These are phyloP conservation scores for Nematostella vectensis DNA, from an alignment of 92 coral and sea anemone genomes.

Conservation along the genomic window DNA sequence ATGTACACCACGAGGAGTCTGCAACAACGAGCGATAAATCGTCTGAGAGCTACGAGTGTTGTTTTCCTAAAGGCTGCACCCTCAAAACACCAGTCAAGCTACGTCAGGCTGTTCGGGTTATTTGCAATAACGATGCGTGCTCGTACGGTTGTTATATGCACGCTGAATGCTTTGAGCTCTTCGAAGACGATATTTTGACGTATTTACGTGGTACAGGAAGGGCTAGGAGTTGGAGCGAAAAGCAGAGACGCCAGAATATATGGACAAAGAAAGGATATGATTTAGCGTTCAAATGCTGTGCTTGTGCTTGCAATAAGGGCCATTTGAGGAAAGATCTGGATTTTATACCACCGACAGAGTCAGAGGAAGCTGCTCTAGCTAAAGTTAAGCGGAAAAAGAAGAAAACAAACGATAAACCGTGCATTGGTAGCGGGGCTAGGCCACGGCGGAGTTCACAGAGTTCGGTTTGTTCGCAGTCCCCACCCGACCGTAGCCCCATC, in stretches of 20 bases:
- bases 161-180: constrained; percentile 86
- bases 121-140: constrained; percentile 93
- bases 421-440: constrained; percentile 46
- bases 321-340: constrained; percentile 93
- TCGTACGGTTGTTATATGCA: constrained; percentile 87
- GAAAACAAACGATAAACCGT: constrained; percentile 77
- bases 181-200: constrained; percentile 86
- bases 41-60: constrained; percentile 71
- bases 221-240: constrained; percentile 98
- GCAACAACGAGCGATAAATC: constrained; percentile 15
- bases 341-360: constrained; percentile 56
- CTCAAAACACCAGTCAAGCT: constrained; percentile 60
- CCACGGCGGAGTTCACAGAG: constrained; percentile 80
- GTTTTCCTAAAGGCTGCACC: constrained; percentile 95
- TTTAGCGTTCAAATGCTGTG: constrained; percentile 94
- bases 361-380: constrained; percentile 57
- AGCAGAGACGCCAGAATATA: constrained; percentile 93
- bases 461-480: constrained; percentile 72
- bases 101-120: constrained; percentile 75
- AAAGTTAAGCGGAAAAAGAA: constrained; percentile 82
- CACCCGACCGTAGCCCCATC: constrained; percentile 81
- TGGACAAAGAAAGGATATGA: constrained; percentile 99
- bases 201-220: constrained; percentile 92
- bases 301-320: constrained; percentile 94
- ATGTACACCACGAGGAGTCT: constrained; percentile 56